phyloP scores from a whole-genome alignment of 2,888 invertebrate species.

The Phalera bucephala region DNA sequence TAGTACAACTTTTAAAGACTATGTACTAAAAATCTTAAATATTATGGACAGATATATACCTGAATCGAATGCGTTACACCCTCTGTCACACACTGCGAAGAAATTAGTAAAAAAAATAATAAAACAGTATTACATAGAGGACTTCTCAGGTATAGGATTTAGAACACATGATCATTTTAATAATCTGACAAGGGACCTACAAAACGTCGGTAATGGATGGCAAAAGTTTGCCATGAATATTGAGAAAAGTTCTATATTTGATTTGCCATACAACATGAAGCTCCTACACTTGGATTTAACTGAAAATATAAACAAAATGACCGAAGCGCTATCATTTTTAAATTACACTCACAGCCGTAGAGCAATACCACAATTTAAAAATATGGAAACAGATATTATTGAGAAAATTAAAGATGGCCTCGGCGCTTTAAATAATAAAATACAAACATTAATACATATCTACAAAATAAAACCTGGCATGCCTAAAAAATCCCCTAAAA shows the following conservation, averaged over 20 bases:
- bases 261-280: conserved; percentile 49
- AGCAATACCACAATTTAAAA: conserved; percentile 35
- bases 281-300: conserved; percentile 47
- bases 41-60: conserved; percentile 41
- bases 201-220: conserved; percentile 48
- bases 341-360: conserved; percentile 47
- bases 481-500: not conserved
- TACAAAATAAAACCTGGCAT: conserved; percentile 3
- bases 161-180: conserved; percentile 36
- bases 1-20: conserved; percentile 18
- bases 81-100: conserved; percentile 36
- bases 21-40: conserved; percentile 43
- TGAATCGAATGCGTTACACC: conserved; percentile 30
- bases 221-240: conserved; percentile 33
- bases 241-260: conserved; percentile 26
- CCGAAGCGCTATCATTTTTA: conserved; percentile 40
- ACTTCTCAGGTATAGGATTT: conserved; percentile 25
- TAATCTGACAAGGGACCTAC: conserved; percentile 45
- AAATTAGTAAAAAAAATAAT: conserved; percentile 50
- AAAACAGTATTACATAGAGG: conserved; percentile 35
- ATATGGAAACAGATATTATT: conserved; percentile 30
- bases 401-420: conserved; percentile 38
- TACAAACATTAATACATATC: conserved; percentile 29
- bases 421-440: conserved; percentile 33
- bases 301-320: conserved; percentile 50